Conservation (phyloP, 2,113 vertebrate genomes). For the Sarotherodon lohbergeri region DNA sequence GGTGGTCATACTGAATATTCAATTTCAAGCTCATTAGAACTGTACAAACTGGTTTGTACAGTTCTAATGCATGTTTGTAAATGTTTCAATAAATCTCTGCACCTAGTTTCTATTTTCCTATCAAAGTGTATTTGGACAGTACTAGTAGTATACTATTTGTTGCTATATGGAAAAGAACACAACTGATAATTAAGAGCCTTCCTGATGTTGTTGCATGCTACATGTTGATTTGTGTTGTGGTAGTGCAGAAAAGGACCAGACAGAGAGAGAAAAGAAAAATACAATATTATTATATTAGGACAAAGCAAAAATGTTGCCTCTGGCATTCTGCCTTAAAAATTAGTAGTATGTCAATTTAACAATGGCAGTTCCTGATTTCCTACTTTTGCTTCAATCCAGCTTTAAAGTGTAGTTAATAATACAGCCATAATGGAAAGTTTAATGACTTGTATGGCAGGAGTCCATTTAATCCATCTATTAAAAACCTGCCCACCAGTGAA, state of each 20-base stretch:
- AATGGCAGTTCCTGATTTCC: neutral
- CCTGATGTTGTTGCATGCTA: neutral
- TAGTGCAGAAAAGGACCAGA: neutral
- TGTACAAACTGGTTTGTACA: neutral
- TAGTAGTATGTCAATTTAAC: neutral
- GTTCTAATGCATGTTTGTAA: neutral
- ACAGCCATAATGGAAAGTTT: neutral
- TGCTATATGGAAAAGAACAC: neutral
- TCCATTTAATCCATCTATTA: slow-evolving; percentile 13
- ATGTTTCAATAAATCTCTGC: neutral
- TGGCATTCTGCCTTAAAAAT: neutral
- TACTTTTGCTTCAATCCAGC: neutral
- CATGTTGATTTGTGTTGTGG: neutral
- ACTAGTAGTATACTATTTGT: neutral
- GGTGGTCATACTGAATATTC: neutral
- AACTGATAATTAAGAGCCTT: neutral
- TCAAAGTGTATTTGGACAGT: neutral
- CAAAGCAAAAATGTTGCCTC: neutral
- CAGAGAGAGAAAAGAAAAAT: neutral
- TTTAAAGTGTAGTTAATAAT: neutral
- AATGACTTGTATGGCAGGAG: slow-evolving; percentile 13
- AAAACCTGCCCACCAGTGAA: neutral
- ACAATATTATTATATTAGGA: neutral
- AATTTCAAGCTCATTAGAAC: neutral
- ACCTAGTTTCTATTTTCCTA: neutral